Evolutionary conservation across 2,888 invertebrate species (phyloP).

Genomic region (Aphidius colemani): DNA sequence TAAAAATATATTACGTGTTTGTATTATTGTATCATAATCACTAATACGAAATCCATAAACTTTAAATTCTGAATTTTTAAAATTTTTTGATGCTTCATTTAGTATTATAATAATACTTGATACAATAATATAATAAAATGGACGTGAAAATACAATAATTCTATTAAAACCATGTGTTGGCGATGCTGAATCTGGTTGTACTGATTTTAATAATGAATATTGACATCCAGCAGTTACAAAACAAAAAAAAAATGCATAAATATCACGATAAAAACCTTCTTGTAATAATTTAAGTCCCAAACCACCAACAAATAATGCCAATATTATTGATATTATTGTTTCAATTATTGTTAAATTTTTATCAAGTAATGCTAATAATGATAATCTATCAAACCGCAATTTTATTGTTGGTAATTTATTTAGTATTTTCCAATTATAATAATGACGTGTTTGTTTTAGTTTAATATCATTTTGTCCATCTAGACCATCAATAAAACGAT

Average conservation of each 20-base stretch:
- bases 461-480: constrained; percentile 65
- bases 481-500: constrained; percentile 66
- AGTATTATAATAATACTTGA: constrained; percentile 52
- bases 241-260: constrained; percentile 93
- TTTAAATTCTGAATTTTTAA: constrained; percentile 57
- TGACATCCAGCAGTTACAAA: constrained; percentile 98
- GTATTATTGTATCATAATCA: constrained; percentile 68
- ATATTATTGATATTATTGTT: constrained; percentile 77
- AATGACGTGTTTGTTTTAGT: constrained; percentile 63
- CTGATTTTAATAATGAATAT: constrained; percentile 95
- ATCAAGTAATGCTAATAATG: constrained; percentile 90
- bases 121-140: constrained; percentile 90
- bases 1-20: constrained; percentile 75
- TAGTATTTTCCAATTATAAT: constrained; percentile 74
- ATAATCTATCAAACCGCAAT: constrained; percentile 90
- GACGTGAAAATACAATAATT: constrained; percentile 90
- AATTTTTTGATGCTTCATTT: constrained; percentile 57
- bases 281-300: constrained; percentile 84
- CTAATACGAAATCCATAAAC: constrained; percentile 63
- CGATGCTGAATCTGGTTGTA: constrained; percentile 98
- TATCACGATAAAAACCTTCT: constrained; percentile 86
- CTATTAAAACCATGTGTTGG: constrained; percentile 98
- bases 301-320: constrained; percentile 84
- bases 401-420: constrained; percentile 66
- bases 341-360: constrained; percentile 84